These are phyloP conservation scores for Galeopsomyia nigrocyanea DNA, from an alignment of 2,888 invertebrate species.

Conservation along the genomic window DNA sequence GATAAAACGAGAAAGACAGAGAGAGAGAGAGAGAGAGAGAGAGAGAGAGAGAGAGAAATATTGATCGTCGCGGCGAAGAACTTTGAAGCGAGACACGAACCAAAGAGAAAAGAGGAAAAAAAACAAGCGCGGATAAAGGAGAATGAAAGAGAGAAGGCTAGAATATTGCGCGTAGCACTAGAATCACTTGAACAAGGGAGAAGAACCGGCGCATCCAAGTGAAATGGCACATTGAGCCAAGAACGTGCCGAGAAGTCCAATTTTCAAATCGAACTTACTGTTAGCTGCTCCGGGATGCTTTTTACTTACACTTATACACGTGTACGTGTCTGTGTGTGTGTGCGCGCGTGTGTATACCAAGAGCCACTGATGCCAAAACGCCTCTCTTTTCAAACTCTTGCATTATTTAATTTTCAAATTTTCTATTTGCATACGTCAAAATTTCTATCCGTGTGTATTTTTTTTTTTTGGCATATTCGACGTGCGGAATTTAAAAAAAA, in stretches of 20 bases:
- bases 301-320: slow-evolving; percentile 32
- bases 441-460: slow-evolving; percentile 7
- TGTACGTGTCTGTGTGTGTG: too few relatives aligned
- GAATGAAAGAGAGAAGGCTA: slow-evolving; percentile 21
- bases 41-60: background rate
- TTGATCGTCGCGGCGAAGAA: slow-evolving; percentile 30
- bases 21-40: too few relatives aligned
- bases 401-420: slow-evolving; percentile 39
- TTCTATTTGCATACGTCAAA: slow-evolving; percentile 35
- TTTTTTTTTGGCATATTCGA: too few relatives aligned
- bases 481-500: too few relatives aligned
- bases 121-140: slow-evolving; percentile 25
- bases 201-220: slow-evolving; percentile 46
- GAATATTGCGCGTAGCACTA: slow-evolving; percentile 42
- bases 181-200: slow-evolving; percentile 39
- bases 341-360: too few relatives aligned
- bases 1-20: slow-evolving; percentile 35
- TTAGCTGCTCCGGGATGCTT: slow-evolving; percentile 15
- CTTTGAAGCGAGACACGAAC: slow-evolving; percentile 20
- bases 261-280: slow-evolving; percentile 54
- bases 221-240: slow-evolving; percentile 49
- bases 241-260: slow-evolving; percentile 60
- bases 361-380: too few relatives aligned
- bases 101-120: slow-evolving; percentile 1
- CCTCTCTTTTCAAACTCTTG: background rate